These are phyloP conservation scores for Invenusta paracnida DNA, from an alignment of 2,888 invertebrate genomes.

Conservation along the genomic window DNA sequence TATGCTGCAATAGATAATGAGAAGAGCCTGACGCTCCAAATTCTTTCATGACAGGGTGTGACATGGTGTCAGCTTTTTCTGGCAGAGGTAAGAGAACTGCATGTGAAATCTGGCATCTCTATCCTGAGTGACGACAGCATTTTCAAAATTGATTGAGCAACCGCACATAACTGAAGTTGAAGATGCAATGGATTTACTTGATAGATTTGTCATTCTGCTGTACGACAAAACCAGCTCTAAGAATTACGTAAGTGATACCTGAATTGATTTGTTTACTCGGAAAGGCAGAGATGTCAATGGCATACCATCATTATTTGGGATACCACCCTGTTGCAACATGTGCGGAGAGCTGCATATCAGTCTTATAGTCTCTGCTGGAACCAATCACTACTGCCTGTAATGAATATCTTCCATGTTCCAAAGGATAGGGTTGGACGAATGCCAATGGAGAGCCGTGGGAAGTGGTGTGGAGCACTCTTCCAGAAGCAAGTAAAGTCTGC, in stretches of 20 bases:
- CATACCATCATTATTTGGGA: neutral
- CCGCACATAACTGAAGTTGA: slow-evolving; percentile 28
- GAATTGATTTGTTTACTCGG: too few relatives aligned
- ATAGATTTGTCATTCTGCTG: slow-evolving; percentile 24
- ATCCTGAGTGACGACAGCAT: slow-evolving; percentile 33
- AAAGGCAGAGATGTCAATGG: neutral
- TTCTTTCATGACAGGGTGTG: neutral
- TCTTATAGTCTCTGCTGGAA: slow-evolving; percentile 41
- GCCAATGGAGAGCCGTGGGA: slow-evolving; percentile 32
- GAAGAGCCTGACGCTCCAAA: neutral
- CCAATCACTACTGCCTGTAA: slow-evolving; percentile 11
- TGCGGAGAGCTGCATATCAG: slow-evolving; percentile 40
- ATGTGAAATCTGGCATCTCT: slow-evolving; percentile 38
- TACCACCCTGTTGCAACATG: slow-evolving; percentile 37
- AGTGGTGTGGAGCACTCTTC: slow-evolving; percentile 40
- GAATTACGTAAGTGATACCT: neutral
- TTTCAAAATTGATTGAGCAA: neutral
- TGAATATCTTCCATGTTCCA: slow-evolving; percentile 39
- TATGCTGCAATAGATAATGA: neutral
- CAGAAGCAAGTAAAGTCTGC: slow-evolving; percentile 45
- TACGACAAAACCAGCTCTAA: neutral
- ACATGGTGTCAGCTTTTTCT: neutral
- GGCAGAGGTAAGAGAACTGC: neutral
- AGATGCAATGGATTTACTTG: slow-evolving; percentile 39
- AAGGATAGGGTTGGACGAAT: slow-evolving; percentile 41